Conservation (phyloP, 2,113 vertebrate species). For the Lasiurus borealis region DNA sequence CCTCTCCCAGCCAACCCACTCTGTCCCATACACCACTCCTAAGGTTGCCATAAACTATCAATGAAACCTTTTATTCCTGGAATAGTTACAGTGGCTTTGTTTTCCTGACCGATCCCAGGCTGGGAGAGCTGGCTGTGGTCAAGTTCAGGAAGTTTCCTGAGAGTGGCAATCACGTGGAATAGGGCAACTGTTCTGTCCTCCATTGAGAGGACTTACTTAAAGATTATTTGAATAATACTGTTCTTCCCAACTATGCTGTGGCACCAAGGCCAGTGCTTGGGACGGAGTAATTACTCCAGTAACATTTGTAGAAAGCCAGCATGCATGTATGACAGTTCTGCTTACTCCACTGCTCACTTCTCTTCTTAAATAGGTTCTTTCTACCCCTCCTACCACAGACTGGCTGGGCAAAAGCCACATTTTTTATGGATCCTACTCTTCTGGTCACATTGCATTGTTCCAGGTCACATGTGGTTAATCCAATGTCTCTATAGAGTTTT, state of each 20-base stretch:
- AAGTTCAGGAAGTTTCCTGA: neutral
- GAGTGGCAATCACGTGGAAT: neutral
- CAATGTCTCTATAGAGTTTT: neutral
- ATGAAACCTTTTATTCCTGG: neutral
- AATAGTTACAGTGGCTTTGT: neutral
- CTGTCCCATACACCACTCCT: neutral
- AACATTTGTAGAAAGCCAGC: neutral
- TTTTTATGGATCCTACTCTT: neutral
- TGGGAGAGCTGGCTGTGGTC: neutral
- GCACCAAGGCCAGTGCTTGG: neutral
- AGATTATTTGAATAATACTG: neutral
- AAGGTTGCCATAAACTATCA: neutral
- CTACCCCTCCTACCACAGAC: neutral
- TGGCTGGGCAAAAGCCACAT: neutral
- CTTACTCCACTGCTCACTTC: neutral
- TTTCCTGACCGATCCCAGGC: neutral
- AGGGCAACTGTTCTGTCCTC: neutral
- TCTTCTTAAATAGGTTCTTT: neutral
- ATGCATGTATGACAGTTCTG: neutral
- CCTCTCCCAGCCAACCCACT: neutral
- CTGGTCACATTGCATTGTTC: neutral
- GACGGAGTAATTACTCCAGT: neutral
- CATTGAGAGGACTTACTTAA: neutral
- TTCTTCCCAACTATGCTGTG: neutral
- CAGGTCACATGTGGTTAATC: neutral